Percentiles rank a stretch among this genome's conserved stretches.
Evolutionary conservation across 2,888 invertebrate species (phyloP).

Genomic region (Embidobia sp.): DNA sequence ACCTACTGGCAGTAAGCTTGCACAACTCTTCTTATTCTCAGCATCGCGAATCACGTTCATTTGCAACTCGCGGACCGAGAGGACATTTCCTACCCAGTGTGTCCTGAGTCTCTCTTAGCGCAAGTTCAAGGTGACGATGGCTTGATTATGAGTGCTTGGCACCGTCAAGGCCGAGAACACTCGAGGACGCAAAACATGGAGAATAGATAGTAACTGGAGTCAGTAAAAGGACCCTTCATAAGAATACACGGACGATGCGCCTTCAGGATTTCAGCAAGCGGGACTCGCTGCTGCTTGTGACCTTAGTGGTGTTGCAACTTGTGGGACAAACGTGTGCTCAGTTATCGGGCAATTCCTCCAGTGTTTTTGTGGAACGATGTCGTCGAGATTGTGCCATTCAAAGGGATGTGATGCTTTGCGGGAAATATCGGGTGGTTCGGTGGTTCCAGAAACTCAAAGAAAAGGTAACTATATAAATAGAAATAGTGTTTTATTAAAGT

Average conservation of each 20-base stretch:
- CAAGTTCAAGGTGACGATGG: constrained; percentile 19
- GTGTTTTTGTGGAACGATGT: constrained; percentile 75
- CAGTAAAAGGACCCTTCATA: background rate
- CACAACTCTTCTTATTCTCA: constrained; percentile 60
- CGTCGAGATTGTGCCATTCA: constrained; percentile 73
- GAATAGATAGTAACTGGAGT: constrained; percentile 35
- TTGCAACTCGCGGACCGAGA: constrained; percentile 20
- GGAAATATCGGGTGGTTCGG: constrained; percentile 76
- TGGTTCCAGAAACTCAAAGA: constrained; percentile 76
- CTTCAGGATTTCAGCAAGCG: constrained; percentile 21
- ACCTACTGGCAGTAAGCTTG: constrained; percentile 74
- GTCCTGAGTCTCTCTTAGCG: too few relatives aligned
- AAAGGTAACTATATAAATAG: constrained; percentile 73
- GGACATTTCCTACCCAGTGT: too few relatives aligned
- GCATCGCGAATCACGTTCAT: constrained; percentile 47
- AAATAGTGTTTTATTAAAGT: too few relatives aligned
- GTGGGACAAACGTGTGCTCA: constrained; percentile 59
- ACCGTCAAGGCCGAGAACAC: background rate
- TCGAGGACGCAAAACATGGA: constrained; percentile 13
- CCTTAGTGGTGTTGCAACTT: constrained; percentile 65
- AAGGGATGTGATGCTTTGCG: constrained; percentile 74
- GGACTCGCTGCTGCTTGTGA: constrained; percentile 17
- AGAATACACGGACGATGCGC: constrained; percentile 24
- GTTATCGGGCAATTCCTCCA: constrained; percentile 66
- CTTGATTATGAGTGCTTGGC: constrained; percentile 2